Evolutionary conservation across 2,888 invertebrate species (phyloP), one percentile per base, ranked within the genome.

Genomic region (Sialis lutaria): DNA sequence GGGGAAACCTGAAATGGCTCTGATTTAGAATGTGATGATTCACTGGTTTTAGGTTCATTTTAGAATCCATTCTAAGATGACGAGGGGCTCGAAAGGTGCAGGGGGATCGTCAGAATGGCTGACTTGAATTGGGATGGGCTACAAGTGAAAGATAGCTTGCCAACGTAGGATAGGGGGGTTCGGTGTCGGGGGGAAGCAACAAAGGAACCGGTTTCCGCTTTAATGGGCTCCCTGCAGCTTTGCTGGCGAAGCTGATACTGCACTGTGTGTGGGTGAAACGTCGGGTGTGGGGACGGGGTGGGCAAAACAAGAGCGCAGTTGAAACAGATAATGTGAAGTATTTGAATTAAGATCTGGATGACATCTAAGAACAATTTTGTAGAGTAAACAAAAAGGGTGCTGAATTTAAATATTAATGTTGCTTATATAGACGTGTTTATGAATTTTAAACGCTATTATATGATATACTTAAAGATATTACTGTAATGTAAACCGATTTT

Each of bases 1-100:
- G 56, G 58, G 57, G 50, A 50, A 58, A 56, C 40, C 35, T 22
- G 7, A 31, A 35, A 35, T 22, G 22, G 37, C 45, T 22, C 22
- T 37, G 37, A 7, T 45, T 45, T 37, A 33, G 45, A 45, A 32
- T 46, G 40, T 40, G 40, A 40, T 40, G 41, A 12, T n/a, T 22
- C 33, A 12, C 41, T 8, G n/a, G 46, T 40, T 13, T 40, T 6
- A 33, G 46, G 33, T 13, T 9, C 13, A 32, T 31, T 12, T 41
- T 10, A 7, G 34, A n/a, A 30, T 22, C 10, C 12, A 34, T 34
- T 44, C 34, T 34, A 32, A 34, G 22, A 31, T 42, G 6, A 6
- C 30, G 31, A 42, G 33, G 33, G 45, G 22, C 31, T 35, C 4
- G 34, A 33, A 22, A 45, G 13, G 45, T 33, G 35, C 8, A 22